Evolutionary conservation across 2,797 vertebrate species (phyloP).

Genomic region (Pelodytes ibericus): DNA sequence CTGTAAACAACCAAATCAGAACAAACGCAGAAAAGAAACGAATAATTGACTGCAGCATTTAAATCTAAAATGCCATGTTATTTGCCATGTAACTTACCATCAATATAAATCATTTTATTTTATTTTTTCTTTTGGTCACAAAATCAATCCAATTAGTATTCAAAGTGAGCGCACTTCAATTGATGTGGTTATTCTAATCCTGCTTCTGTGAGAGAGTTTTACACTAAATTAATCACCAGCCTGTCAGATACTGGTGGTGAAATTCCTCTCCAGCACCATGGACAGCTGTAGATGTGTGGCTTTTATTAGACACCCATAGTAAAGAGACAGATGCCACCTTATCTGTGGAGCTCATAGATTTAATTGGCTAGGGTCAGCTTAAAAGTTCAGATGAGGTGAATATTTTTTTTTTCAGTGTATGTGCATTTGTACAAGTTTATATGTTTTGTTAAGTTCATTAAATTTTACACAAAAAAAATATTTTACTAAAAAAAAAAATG

Average conservation of each 20-base stretch:
- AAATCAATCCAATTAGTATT: slow-evolving; percentile 46
- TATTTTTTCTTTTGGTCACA: slow-evolving; percentile 18
- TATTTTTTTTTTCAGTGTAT: too few species aligned
- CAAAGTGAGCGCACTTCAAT: slow-evolving; percentile 17
- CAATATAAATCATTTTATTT: slow-evolving; percentile 32
- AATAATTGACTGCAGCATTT: too few species aligned
- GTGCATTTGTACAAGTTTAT: too few species aligned
- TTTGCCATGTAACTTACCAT: slow-evolving; percentile 19
- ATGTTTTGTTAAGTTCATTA: too few species aligned
- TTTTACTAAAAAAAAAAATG: too few species aligned
- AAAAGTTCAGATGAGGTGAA: too few species aligned
- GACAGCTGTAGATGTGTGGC: slow-evolving; percentile 25
- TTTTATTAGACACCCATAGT: slow-evolving; percentile 4
- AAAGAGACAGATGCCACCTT: slow-evolving; percentile 2
- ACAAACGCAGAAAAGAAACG: too few species aligned
- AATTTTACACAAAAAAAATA: too few species aligned
- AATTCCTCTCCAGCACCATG: slow-evolving; percentile 15
- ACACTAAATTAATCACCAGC: slow-evolving; percentile 15
- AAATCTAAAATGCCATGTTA: neutral
- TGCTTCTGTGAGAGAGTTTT: slow-evolving; percentile 11
- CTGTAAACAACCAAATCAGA: slow-evolving; percentile 2
- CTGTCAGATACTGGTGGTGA: slow-evolving; percentile 8
- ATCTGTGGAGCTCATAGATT: neutral
- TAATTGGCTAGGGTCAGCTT: slow-evolving; percentile 8
- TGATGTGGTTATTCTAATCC: slow-evolving; percentile 20